Evolutionary conservation across 2,888 invertebrate species (phyloP), one percentile per base, ranked within the genome.

Genomic region (Anorthoa munda): DNA sequence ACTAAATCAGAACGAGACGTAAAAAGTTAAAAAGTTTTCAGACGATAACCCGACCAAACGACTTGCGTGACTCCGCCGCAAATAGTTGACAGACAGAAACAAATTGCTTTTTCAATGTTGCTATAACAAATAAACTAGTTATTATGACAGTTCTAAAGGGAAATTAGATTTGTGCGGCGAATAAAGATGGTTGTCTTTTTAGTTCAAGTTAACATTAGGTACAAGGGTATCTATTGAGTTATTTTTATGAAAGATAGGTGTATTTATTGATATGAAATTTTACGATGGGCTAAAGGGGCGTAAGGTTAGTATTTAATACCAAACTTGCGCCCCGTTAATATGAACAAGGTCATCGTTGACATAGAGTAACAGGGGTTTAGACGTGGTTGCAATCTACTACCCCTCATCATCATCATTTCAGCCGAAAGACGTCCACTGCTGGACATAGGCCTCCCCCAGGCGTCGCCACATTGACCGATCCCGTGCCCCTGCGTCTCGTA

Each of bases 51-150:
- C 68, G n/a, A 39, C 31, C 26, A 60, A 67, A 66, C 56, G n/a
- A 66, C 31, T 81, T 63, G 82, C 93, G 93, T 93, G 93, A 86
- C 88, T 84, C 65, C 64, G 31, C 65, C 59, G 51, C 68, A 68
- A 71, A 76, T 71, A 76, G 51, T 60, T 66, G 51, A 81, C 69
- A 71, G 92, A 90, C 93, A 92, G 86, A 75, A 88, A 90, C 85
- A 80, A 90, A 92, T 92, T 89, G 89, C 86, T 89, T 90, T 88
- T 76, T 87, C 72, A 85, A 86, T 84, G 78, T 82, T 82, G 63
- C 64, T 55, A 31, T 59, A 81, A 75, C 77, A 82, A 81, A 86
- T 82, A 86, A 75, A 77, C 69, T 65, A 77, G 56, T 70, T 82
- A 75, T 68, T 75, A 86, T 82, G 79, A 75, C 82, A 84, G 78